These are phyloP conservation scores for Anguilla japonica DNA, from an alignment of 2,113 vertebrate species.

Conservation along the genomic window DNA sequence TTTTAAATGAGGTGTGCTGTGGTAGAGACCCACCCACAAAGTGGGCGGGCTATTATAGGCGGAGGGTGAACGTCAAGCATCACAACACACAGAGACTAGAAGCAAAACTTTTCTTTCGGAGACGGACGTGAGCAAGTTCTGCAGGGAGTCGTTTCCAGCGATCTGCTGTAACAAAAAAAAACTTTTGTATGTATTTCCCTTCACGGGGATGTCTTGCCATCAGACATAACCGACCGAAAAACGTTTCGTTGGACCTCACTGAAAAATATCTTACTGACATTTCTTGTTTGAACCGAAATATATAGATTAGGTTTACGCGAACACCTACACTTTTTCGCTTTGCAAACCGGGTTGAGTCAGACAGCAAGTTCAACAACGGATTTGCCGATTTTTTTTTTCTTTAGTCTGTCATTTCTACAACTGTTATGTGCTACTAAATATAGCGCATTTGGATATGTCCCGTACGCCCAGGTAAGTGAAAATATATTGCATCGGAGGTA, in stretches of 20 bases:
- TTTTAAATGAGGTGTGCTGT: neutral
- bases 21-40: neutral
- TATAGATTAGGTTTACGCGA: neutral
- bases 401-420: slow-evolving; percentile 18
- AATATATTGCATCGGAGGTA: neutral
- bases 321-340: slow-evolving; percentile 25
- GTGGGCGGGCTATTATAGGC: neutral
- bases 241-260: slow-evolving; percentile 6
- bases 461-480: slow-evolving; percentile 47
- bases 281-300: slow-evolving; percentile 12
- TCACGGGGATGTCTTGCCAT: neutral
- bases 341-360: slow-evolving; percentile 17
- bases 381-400: slow-evolving; percentile 23
- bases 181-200: neutral
- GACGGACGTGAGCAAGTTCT: neutral
- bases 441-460: slow-evolving; percentile 35
- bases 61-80: neutral
- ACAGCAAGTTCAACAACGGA: slow-evolving; percentile 11
- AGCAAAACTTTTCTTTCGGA: neutral
- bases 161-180: neutral
- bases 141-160: slow-evolving; percentile 6
- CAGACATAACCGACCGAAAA: slow-evolving; percentile 7
- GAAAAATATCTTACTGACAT: slow-evolving; percentile 19
- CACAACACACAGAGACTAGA: neutral
- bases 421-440: slow-evolving; percentile 24